Evolutionary conservation across 2,113 vertebrate species (phyloP).

Genomic region (Elgaria multicarinata): DNA sequence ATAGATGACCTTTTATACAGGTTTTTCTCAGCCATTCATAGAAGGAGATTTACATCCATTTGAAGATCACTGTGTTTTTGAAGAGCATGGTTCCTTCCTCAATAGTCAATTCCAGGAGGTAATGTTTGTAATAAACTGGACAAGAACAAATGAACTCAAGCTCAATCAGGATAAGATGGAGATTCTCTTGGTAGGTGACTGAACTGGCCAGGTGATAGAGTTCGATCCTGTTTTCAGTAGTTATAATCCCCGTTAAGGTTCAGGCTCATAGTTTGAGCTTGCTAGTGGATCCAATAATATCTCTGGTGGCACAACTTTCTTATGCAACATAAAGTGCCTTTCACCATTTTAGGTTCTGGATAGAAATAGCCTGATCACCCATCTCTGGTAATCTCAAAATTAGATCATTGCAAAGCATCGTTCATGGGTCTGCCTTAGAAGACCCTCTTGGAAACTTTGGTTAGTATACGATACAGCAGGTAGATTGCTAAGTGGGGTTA

Average conservation of each 20-base stretch:
- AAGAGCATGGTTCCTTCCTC: no score
- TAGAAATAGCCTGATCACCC: no score
- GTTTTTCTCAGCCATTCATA: no score
- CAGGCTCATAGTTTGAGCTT: neutral
- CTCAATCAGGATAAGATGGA: neutral
- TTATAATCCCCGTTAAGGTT: neutral
- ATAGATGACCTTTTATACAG: no score
- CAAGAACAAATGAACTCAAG: neutral
- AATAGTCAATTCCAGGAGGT: no score
- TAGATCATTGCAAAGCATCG: no score
- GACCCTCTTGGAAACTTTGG: no score
- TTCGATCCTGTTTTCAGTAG: neutral
- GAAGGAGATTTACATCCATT: no score
- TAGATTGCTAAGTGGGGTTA: neutral
- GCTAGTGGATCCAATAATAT: neutral
- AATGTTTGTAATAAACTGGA: no score
- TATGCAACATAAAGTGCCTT: neutral
- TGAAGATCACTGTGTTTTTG: no score
- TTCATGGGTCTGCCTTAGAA: no score
- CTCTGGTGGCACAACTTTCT: neutral
- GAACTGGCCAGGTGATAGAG: neutral
- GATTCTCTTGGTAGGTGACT: neutral
- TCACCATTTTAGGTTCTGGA: neutral
- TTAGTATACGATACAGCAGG: neutral
- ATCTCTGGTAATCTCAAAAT: no score